Percentiles rank a stretch among this genome's conserved stretches.
Conservation (phyloP, 2,113 vertebrate genomes). For the Marcusenius ussheri region DNA sequence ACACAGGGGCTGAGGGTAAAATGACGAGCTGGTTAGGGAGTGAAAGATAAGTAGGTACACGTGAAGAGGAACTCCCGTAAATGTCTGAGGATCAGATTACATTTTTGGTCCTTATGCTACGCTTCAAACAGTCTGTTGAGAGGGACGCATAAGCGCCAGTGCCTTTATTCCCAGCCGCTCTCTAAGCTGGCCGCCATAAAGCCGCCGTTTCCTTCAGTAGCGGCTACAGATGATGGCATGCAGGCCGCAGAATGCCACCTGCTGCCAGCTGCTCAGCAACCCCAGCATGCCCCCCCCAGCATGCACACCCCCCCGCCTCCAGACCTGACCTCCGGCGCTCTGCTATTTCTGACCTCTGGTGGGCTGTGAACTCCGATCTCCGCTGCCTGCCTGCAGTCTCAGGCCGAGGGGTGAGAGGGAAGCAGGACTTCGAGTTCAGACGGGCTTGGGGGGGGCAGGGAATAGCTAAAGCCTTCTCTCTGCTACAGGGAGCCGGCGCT, state of each 20-base stretch:
- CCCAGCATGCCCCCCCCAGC: too few species aligned
- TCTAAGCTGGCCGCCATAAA: too few species aligned
- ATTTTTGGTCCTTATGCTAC: not conserved
- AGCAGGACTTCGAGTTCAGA: not conserved
- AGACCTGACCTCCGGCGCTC: not conserved
- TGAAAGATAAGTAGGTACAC: not conserved
- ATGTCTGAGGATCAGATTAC: not conserved
- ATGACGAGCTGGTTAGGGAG: not conserved
- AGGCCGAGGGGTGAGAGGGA: not conserved
- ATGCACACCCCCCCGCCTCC: not conserved
- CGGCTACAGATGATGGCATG: not conserved
- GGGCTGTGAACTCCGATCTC: not conserved
- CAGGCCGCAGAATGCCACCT: not conserved
- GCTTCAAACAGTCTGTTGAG: not conserved
- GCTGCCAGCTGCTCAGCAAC: not conserved
- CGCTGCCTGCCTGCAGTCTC: not conserved
- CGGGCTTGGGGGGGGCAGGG: not conserved
- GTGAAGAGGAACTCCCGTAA: not conserved
- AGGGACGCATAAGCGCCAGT: not conserved
- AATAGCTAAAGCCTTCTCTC: not conserved
- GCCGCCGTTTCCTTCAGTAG: not conserved
- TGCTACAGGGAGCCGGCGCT: not conserved
- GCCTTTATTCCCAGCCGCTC: not conserved
- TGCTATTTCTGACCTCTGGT: not conserved
- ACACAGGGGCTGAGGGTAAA: not conserved